Percentiles rank a stretch among this genome's conserved stretches.
Evolutionary conservation across 1,140 invertebrate genomes (phyloP).

Genomic region (Drosophila aff.): DNA sequence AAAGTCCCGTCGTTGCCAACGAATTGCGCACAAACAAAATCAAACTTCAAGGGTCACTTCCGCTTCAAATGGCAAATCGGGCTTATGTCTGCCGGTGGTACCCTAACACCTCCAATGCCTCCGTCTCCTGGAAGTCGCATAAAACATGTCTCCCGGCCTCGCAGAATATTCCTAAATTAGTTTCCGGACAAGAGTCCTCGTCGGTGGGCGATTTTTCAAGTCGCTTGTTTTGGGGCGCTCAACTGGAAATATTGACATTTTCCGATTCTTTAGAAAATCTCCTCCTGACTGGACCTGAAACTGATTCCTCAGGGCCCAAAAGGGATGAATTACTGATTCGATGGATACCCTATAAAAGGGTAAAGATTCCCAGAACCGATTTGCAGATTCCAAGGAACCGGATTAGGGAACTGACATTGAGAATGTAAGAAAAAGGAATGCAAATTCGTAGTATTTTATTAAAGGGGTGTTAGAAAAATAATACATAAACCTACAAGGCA

Average conservation of each 20-base stretch:
- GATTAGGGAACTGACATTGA: not conserved
- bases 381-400: not conserved
- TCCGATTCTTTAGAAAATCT: constrained; percentile 38
- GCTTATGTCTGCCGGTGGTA: constrained; percentile 43
- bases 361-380: constrained; percentile 13
- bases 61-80: constrained; percentile 77
- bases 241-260: constrained; percentile 78
- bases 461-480: no score
- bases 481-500: not conserved
- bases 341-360: not conserved
- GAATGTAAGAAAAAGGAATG: not conserved
- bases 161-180: constrained; percentile 73
- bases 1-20: constrained; percentile 31
- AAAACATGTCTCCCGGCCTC: constrained; percentile 45
- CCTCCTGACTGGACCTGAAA: not conserved
- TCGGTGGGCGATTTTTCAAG: constrained; percentile 49
- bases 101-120: not conserved
- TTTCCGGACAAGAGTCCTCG: constrained; percentile 64
- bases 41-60: constrained; percentile 83
- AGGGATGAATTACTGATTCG: constrained; percentile 1
- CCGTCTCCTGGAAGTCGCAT: constrained; percentile 14
- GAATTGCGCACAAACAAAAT: constrained; percentile 74
- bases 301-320: constrained; percentile 1
- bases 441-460: not conserved
- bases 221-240: constrained; percentile 68